Percentiles rank a stretch among this genome's conserved stretches.
Evolutionary conservation across 2,113 vertebrate species (phyloP).

Genomic region (Zosterops japonicus): DNA sequence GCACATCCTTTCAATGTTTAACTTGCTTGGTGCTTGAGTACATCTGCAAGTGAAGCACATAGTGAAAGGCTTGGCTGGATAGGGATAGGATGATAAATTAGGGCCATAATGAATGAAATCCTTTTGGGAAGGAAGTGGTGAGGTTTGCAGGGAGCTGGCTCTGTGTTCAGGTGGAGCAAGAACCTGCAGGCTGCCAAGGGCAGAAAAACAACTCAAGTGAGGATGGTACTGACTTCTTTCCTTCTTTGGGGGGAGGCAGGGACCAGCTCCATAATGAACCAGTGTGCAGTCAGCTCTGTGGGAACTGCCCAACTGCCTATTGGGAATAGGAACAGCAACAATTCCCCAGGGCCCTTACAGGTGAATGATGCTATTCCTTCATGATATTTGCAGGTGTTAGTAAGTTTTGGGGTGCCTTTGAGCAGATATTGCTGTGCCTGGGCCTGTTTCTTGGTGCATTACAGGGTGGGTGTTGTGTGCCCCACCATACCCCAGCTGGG

Average conservation of each 20-base stretch:
- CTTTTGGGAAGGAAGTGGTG: background rate
- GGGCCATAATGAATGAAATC: background rate
- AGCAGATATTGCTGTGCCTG: background rate
- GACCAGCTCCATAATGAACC: background rate
- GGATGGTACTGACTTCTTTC: background rate
- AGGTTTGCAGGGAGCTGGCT: background rate
- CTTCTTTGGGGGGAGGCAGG: background rate
- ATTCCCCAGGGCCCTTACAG: background rate
- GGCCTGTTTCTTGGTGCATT: background rate
- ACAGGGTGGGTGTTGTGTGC: background rate
- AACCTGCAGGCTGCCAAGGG: background rate
- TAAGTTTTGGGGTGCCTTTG: background rate
- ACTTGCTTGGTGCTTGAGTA: background rate
- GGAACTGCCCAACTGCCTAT: accelerated
- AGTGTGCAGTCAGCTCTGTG: background rate
- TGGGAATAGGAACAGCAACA: background rate
- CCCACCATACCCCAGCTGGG: accelerated
- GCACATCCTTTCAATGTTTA: background rate
- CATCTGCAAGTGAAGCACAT: background rate
- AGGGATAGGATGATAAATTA: background rate
- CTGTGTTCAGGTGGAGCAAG: background rate
- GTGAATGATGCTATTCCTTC: background rate
- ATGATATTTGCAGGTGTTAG: background rate
- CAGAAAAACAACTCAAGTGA: background rate
- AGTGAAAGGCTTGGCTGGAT: background rate